Evolutionary conservation across 2,113 vertebrate species (phyloP).

Genomic region (Hippocampus zosterae): DNA sequence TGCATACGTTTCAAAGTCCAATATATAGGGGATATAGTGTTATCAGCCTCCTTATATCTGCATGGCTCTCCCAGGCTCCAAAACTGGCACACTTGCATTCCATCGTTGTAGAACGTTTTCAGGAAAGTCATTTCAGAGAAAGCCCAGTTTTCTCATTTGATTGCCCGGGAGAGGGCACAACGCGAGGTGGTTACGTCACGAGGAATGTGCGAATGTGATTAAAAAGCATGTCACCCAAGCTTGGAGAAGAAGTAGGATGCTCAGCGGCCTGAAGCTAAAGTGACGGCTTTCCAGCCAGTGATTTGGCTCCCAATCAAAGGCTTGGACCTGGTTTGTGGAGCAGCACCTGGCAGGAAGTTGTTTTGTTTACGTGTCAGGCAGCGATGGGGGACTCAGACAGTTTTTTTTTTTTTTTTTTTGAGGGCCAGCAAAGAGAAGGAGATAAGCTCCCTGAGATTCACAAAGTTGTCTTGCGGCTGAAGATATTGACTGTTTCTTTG

Average conservation of each 20-base stretch:
- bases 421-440: constrained; percentile 40
- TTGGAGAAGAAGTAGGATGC: constrained; percentile 58
- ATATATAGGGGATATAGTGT: constrained; percentile 40
- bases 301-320: constrained; percentile 72
- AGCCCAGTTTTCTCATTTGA: constrained; percentile 20
- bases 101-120: constrained; percentile 25
- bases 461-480: constrained; percentile 23
- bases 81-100: constrained; percentile 24
- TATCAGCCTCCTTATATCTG: constrained; percentile 22
- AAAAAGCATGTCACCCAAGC: constrained; percentile 52
- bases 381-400: constrained; percentile 43
- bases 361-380: constrained; percentile 73
- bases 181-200: constrained; percentile 39
- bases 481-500: constrained; percentile 23
- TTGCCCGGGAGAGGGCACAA: constrained; percentile 32
- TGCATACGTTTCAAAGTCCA: constrained; percentile 53
- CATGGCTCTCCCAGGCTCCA: constrained; percentile 18
- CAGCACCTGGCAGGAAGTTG: constrained; percentile 69
- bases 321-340: constrained; percentile 69
- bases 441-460: constrained; percentile 36
- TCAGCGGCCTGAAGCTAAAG: constrained; percentile 59
- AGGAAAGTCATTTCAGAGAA: constrained; percentile 43
- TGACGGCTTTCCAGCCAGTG: constrained; percentile 59
- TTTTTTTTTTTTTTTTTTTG: background rate
- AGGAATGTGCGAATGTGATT: constrained; percentile 51